phyloP scores from a whole-genome alignment of 2,797 vertebrate species.

The Tapirus indicus region DNA sequence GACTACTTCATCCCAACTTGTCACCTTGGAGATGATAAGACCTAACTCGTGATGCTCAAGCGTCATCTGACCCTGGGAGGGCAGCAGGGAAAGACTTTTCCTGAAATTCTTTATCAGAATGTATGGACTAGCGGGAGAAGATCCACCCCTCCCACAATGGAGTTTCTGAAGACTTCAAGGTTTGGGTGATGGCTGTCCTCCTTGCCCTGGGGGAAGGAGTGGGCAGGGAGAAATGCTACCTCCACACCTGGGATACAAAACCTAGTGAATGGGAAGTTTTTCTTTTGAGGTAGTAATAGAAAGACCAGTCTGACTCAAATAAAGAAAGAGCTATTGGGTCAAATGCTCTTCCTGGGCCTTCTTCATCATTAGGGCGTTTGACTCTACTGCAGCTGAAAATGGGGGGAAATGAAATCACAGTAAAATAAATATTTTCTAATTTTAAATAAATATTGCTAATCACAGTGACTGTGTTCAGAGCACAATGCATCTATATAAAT shows the following conservation, averaged over 20 bases:
- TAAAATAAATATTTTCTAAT: slow-evolving; percentile 66
- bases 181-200: background rate
- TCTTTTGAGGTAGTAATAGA: background rate
- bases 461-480: slow-evolving; percentile 14
- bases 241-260: background rate
- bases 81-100: background rate
- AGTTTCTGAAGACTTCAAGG: background rate
- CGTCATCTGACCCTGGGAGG: background rate
- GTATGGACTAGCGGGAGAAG: background rate
- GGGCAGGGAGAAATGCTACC: background rate
- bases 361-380: background rate
- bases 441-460: slow-evolving; percentile 77
- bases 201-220: background rate
- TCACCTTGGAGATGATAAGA: background rate
- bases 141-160: rapidly evolving
- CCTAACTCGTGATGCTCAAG: background rate
- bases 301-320: background rate
- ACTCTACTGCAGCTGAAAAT: background rate
- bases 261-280: too few relatives aligned
- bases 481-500: slow-evolving; percentile 56
- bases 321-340: background rate
- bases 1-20: background rate
- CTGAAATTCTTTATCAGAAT: background rate
- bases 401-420: slow-evolving; percentile 5
- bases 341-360: background rate